Conservation (phyloP, 2,888 invertebrate genomes). For the Cryptocheilus praepositus region DNA sequence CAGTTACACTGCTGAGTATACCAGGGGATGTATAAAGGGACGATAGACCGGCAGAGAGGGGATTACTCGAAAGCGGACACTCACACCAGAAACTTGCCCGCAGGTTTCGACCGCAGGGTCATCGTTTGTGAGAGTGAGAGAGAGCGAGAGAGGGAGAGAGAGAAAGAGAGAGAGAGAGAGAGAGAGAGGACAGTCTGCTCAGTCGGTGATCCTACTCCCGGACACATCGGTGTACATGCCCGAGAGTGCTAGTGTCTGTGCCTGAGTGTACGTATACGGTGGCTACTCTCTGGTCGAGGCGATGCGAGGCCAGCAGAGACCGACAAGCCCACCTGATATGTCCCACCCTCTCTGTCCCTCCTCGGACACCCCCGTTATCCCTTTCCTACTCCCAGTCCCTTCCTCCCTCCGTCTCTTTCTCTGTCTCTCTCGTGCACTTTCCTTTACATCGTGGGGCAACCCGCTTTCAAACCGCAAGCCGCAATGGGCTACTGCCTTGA, state of each 20-base stretch:
- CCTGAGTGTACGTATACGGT: slow-evolving; percentile 57
- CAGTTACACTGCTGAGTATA: background rate
- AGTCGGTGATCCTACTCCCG: slow-evolving; percentile 36
- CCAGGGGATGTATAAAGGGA: background rate
- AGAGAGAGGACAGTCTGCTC: slow-evolving; percentile 23
- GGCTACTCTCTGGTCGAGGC: slow-evolving; percentile 71
- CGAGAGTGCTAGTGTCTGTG: slow-evolving; percentile 16
- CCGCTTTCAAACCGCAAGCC: slow-evolving; percentile 72
- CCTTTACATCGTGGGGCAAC: slow-evolving; percentile 64
- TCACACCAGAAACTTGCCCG: slow-evolving; percentile 34
- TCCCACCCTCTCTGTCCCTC: slow-evolving; percentile 56
- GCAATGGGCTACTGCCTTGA: slow-evolving; percentile 75
- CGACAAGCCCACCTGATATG: slow-evolving; percentile 73
- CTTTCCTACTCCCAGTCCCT: slow-evolving; percentile 42
- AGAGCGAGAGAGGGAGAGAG: slow-evolving; percentile 11
- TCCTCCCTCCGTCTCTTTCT: slow-evolving; percentile 35
- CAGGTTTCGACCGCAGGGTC: slow-evolving; percentile 38
- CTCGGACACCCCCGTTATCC: slow-evolving; percentile 21
- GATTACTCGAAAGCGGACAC: slow-evolving; percentile 5
- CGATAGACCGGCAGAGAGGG: background rate
- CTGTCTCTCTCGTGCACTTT: slow-evolving; percentile 54
- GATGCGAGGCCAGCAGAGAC: slow-evolving; percentile 69
- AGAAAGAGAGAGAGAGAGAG: slow-evolving; percentile 3
- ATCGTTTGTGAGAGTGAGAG: background rate
- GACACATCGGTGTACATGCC: slow-evolving; percentile 21